These are phyloP conservation scores for Paradoxurus hermaphroditus DNA, from an alignment of 2,113 vertebrate genomes.

Conservation along the genomic window DNA sequence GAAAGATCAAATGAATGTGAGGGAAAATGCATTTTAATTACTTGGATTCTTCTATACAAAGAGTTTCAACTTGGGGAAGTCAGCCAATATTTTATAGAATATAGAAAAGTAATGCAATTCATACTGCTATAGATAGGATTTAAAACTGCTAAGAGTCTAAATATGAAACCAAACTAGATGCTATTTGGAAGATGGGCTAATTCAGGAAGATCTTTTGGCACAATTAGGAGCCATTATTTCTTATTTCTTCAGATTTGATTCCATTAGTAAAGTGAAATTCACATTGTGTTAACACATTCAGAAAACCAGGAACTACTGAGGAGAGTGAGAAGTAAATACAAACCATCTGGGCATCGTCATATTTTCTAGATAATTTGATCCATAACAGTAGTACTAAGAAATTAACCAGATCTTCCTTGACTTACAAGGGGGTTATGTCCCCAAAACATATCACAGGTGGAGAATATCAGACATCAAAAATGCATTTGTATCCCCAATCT, in stretches of 20 bases:
- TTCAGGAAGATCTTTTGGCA: constrained; percentile 41
- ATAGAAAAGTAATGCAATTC: constrained; percentile 27
- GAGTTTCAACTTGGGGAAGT: neutral
- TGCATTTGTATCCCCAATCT: neutral
- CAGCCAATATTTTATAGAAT: constrained; percentile 21
- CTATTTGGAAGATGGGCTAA: constrained; percentile 41
- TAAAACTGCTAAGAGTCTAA: neutral
- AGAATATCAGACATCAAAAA: neutral
- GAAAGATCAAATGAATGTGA: constrained; percentile 13
- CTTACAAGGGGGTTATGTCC: neutral
- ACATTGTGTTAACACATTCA: constrained; percentile 47
- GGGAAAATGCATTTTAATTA: constrained; percentile 62
- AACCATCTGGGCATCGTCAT: neutral
- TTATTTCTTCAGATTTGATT: constrained; percentile 51
- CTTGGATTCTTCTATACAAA: constrained; percentile 44
- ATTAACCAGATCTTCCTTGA: neutral
- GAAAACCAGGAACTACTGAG: neutral
- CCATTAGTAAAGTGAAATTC: constrained; percentile 46
- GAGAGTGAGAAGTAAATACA: constrained; percentile 30
- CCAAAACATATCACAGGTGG: neutral
- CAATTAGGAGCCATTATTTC: constrained; percentile 35
- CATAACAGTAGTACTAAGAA: neutral
- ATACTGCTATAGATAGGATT: neutral
- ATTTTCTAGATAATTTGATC: constrained; percentile 50
- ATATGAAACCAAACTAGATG: neutral